These are phyloP conservation scores for Rhorus exstirpatorius DNA, from an alignment of 2,888 invertebrate species.

Conservation along the genomic window DNA sequence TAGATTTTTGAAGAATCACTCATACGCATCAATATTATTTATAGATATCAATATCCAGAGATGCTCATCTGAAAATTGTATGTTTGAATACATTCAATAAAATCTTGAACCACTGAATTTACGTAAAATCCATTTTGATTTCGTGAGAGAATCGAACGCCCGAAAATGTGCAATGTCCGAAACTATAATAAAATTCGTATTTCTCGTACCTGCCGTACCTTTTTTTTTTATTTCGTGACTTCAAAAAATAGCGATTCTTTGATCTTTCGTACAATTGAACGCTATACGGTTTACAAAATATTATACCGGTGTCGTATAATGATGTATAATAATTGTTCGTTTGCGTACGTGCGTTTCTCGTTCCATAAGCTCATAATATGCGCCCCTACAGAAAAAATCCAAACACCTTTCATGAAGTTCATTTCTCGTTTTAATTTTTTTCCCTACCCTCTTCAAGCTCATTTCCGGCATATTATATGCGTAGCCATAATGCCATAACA, in stretches of 20 bases:
- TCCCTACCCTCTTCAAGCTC: background rate
- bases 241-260: slow-evolving; percentile 19
- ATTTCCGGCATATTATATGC: too few species aligned
- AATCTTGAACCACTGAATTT: too few species aligned
- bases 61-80: too few species aligned
- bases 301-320: too few species aligned
- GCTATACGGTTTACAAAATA: background rate
- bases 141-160: background rate
- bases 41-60: too few species aligned
- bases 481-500: too few species aligned
- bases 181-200: slow-evolving; percentile 14
- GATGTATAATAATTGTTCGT: too few species aligned
- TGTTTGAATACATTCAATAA: too few species aligned
- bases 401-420: slow-evolving; percentile 7
- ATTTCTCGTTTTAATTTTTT: background rate
- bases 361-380: background rate
- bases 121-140: too few species aligned
- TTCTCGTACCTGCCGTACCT: background rate
- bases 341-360: background rate
- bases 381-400: background rate
- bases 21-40: too few species aligned
- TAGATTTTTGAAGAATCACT: too few species aligned
- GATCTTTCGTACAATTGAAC: slow-evolving; percentile 9
- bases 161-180: slow-evolving; percentile 21
- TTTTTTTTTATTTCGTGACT: background rate